Percentiles rank a stretch among this genome's conserved stretches.
phyloP scores from a whole-genome alignment of 2,797 vertebrate species.

The Trachurus trachurus region DNA sequence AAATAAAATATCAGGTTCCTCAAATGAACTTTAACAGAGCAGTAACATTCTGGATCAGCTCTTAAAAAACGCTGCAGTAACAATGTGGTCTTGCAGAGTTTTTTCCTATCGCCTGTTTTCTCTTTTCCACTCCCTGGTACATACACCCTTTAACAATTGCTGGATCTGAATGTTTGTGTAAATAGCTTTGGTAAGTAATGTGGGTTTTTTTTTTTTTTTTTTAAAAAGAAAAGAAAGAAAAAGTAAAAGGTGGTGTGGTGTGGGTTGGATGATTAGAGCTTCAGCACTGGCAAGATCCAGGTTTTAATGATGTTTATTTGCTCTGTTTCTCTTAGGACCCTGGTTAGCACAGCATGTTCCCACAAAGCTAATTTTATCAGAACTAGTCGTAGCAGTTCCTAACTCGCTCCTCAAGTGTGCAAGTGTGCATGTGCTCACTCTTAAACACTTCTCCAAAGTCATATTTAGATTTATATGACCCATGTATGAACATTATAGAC shows the following conservation, averaged over 20 bases:
- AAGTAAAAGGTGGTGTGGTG: constrained; percentile 41
- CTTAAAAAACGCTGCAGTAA: constrained; percentile 68
- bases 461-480: constrained; percentile 52
- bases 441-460: constrained; percentile 36
- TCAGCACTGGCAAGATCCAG: constrained; percentile 49
- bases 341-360: constrained; percentile 34
- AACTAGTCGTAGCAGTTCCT: constrained; percentile 4
- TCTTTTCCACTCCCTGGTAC: constrained; percentile 56
- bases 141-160: constrained; percentile 62
- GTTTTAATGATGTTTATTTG: constrained; percentile 67
- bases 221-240: constrained; percentile 1
- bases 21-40: constrained; percentile 82
- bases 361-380: constrained; percentile 10
- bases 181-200: constrained; percentile 70
- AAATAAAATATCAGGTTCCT: constrained; percentile 84
- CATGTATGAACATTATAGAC: constrained; percentile 63
- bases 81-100: constrained; percentile 68
- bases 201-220: constrained; percentile 28
- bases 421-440: constrained; percentile 32
- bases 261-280: constrained; percentile 60
- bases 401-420: neutral
- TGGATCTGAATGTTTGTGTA: constrained; percentile 73
- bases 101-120: constrained; percentile 65
- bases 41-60: constrained; percentile 78
- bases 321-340: constrained; percentile 41